These are phyloP conservation scores for Cossypha caffra DNA, from an alignment of 2,797 vertebrate species.

Conservation along the genomic window DNA sequence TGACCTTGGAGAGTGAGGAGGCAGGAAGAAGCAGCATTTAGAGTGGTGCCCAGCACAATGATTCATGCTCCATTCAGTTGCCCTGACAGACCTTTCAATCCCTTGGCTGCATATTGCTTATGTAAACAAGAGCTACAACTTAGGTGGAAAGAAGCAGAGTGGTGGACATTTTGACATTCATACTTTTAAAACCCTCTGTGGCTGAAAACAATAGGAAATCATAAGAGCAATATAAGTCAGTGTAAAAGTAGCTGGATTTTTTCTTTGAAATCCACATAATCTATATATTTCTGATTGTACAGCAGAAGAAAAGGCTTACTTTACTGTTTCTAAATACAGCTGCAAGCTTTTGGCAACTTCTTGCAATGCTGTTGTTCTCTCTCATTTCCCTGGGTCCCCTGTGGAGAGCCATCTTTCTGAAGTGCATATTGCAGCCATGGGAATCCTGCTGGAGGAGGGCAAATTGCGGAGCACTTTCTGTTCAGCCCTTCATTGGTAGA, in stretches of 20 bases:
- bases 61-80: slow-evolving; percentile 11
- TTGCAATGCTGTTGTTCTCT: neutral
- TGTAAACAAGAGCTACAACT: slow-evolving; percentile 17
- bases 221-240: neutral
- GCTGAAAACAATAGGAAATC: neutral
- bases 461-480: neutral
- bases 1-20: neutral
- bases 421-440: neutral
- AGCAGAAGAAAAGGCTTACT: slow-evolving; percentile 28
- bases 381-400: neutral
- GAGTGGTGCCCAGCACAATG: neutral
- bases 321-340: slow-evolving; percentile 42
- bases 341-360: slow-evolving; percentile 14
- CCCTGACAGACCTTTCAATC: slow-evolving; percentile 6
- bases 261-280: slow-evolving; percentile 22
- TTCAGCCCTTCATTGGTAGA: neutral
- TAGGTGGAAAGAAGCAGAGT: neutral
- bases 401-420: slow-evolving; percentile 24
- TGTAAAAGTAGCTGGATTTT: neutral
- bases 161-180: neutral
- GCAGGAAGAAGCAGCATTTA: slow-evolving; percentile 1
- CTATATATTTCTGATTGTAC: slow-evolving; percentile 1
- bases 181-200: slow-evolving; percentile 6
- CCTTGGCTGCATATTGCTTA: slow-evolving; percentile 22
- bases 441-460: neutral